phyloP scores from a whole-genome alignment of 1,140 invertebrate genomes.

The Lordiphosa stackelbergi region DNA sequence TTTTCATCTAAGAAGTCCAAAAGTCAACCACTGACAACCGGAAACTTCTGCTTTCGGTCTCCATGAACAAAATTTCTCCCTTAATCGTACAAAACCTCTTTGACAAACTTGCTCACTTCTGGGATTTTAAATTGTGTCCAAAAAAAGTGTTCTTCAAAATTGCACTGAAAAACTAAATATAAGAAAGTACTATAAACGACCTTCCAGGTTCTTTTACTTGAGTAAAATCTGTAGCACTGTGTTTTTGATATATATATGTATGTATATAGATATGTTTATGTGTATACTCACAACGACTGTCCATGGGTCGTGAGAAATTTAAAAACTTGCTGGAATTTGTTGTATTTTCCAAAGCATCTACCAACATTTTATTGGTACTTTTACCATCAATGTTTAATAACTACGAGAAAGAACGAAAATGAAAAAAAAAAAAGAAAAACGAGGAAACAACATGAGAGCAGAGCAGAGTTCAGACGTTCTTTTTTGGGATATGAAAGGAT shows the following conservation, averaged over 20 bases:
- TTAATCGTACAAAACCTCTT: too few relatives aligned
- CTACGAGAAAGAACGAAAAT: conserved; percentile 64
- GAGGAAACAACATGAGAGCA: conserved; percentile 57
- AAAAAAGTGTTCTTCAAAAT: too few relatives aligned
- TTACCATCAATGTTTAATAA: conserved; percentile 76
- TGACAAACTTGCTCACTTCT: too few relatives aligned
- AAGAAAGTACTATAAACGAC: too few relatives aligned
- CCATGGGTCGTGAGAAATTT: conserved; percentile 70
- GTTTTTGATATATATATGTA: conserved; percentile 5
- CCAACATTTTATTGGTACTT: conserved; percentile 76
- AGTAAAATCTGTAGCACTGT: neutral
- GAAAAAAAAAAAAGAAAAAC: conserved; percentile 50
- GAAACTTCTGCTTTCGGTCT: too few relatives aligned
- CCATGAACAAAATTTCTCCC: too few relatives aligned
- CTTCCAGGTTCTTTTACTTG: too few relatives aligned
- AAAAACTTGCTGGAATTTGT: conserved; percentile 82
- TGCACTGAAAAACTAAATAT: too few relatives aligned
- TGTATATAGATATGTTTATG: conserved; percentile 7
- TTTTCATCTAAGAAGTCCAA: too few relatives aligned
- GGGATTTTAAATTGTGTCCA: too few relatives aligned
- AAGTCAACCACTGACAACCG: too few relatives aligned
- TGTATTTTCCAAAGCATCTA: conserved; percentile 80
- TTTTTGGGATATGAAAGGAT: conserved; percentile 21
- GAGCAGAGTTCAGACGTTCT: conserved; percentile 19
- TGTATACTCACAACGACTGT: conserved; percentile 73